A percentile compares a stretch with the other conserved stretches of the same genome.
Conservation (phyloP, 1,140 invertebrate genomes). For the Cydia amplana region DNA sequence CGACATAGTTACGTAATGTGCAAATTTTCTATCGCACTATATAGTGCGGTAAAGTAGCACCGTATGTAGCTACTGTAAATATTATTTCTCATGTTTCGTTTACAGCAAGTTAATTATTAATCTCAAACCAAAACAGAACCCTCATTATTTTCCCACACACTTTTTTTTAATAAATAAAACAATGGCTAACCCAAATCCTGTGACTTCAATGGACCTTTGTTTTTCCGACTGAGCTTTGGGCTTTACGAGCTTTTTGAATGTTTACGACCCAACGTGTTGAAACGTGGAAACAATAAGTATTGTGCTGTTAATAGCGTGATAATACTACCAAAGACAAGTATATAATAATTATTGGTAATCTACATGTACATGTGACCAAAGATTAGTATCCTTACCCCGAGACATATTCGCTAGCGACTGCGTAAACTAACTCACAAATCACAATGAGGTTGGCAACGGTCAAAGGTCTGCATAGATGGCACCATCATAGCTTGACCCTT, state of each 20-base stretch:
- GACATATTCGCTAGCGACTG: no score
- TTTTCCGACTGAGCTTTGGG: background rate
- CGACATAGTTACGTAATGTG: no score
- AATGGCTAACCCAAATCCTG: slow-evolving; percentile 21
- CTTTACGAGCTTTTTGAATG: slow-evolving; percentile 28
- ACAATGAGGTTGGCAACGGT: no score
- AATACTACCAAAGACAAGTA: background rate
- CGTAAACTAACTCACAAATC: no score
- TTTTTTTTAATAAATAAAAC: slow-evolving; percentile 3
- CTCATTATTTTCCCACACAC: background rate
- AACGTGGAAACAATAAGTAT: slow-evolving; percentile 20
- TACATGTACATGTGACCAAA: no score
- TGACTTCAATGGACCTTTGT: slow-evolving; percentile 27
- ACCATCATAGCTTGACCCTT: no score
- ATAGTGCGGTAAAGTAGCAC: no score
- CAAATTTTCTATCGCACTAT: no score
- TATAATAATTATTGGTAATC: no score
- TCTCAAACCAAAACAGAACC: background rate
- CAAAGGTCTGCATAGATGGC: no score
- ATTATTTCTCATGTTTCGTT: background rate
- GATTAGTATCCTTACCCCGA: no score
- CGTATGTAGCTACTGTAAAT: no score
- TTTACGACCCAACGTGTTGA: slow-evolving; percentile 5
- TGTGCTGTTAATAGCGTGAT: slow-evolving; percentile 8
- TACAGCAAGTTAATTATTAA: background rate